These are phyloP conservation scores for Halictus ligatus DNA, from an alignment of 2,888 invertebrate species.

Conservation along the genomic window DNA sequence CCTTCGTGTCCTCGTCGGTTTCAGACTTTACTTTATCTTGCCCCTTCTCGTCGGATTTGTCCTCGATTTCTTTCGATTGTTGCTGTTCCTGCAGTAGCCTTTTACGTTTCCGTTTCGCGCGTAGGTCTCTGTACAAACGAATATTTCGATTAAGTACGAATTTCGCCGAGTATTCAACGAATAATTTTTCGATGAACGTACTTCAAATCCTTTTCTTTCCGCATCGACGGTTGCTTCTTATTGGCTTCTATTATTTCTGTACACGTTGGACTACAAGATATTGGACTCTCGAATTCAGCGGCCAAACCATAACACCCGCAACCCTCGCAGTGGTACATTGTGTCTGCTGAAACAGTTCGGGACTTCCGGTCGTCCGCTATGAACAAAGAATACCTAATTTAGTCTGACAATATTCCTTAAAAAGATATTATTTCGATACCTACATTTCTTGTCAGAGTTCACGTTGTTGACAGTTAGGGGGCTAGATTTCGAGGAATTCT, in stretches of 20 bases:
- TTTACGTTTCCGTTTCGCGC: constrained; percentile 81
- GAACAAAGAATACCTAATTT: constrained; percentile 28
- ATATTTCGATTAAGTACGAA: constrained; percentile 1
- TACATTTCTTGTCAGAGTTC: constrained; percentile 79
- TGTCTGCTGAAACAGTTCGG: constrained; percentile 87
- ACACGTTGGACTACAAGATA: constrained; percentile 91
- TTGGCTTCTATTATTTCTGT: constrained; percentile 85
- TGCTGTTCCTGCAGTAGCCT: constrained; percentile 80
- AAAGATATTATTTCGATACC: constrained; percentile 47
- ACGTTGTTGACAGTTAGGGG: constrained; percentile 72
- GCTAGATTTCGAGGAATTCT: constrained; percentile 84
- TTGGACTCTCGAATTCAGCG: constrained; percentile 92
- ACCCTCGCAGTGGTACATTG: constrained; percentile 91
- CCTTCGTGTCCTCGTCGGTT: constrained; percentile 82
- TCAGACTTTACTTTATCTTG: constrained; percentile 77
- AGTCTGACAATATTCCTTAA: background rate
- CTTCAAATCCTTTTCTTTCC: constrained; percentile 81
- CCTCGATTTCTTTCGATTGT: constrained; percentile 72
- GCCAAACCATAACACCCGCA: constrained; percentile 94
- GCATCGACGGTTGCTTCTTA: constrained; percentile 74
- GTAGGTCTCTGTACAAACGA: constrained; percentile 74
- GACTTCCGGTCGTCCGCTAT: constrained; percentile 79
- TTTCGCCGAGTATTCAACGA: background rate
- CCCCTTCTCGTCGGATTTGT: constrained; percentile 76
- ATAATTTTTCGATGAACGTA: constrained; percentile 42